Base-by-base conservation (phyloP, 2,888 invertebrate species). In the Abscondita cerata region DNA sequence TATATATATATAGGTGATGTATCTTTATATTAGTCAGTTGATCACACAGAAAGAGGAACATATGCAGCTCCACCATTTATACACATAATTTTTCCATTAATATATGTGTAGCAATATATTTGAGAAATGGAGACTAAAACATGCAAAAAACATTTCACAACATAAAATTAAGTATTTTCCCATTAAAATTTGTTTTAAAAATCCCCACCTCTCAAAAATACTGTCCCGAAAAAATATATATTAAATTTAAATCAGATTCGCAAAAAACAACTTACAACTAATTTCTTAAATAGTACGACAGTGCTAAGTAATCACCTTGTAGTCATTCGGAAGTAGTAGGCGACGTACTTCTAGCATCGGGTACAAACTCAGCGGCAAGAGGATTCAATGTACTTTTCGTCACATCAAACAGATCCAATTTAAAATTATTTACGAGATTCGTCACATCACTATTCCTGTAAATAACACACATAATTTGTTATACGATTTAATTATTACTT, bases 301-400 rank as follows among this genome's bases (percentile, higher is more conserved):
- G 51, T 57, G 25, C 25, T 25, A 25, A 25, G 25, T 40, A 9
- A 11, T 12, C 12, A 47, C 9, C 11, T 13, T 12, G 16, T 46
- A 55, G 55, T 56, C 54, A 64, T 56, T 59, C 59, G 8, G 52
- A 48, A 52, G 16, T 63, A 18, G 48, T 44, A 9, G 48, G 34
- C 18, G 55, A 19, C 13, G 36, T 31, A 9, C 16, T 46, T 20
- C 33, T 38, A 9, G 41, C 31, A 20, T 64, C 59, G n/a, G 94
- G 94, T 58, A 94, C 87, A 74, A 94, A 94, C 81, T 94, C 93
- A 0, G 91, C 92, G 0, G 94, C 94, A 69, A 93, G 84, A 0
- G 93, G 93, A 82, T 94, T 94, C 61, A 94, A 82, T 38, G 89
- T 89, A 58, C 79, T 80, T 78, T 91, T 84, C 1, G 88, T 84